Conservation (phyloP, 2,113 vertebrate genomes). For the Micronycteris hirsuta region DNA sequence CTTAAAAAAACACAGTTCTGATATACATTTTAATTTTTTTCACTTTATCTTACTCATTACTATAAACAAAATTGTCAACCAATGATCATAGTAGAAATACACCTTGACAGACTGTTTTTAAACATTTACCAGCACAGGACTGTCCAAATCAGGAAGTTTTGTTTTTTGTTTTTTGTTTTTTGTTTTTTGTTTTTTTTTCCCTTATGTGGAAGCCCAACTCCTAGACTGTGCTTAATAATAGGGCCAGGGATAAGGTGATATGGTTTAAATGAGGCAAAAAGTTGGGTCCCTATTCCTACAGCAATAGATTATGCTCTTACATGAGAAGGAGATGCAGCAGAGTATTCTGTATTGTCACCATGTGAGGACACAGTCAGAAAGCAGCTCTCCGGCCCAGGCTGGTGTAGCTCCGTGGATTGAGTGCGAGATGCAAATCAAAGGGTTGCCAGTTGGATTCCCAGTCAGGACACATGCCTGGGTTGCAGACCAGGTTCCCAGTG, state of each 20-base stretch:
- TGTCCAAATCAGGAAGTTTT: background rate
- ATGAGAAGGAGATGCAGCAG: background rate
- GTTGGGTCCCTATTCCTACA: background rate
- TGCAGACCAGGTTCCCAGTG: too few species aligned
- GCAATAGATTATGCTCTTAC: too few species aligned
- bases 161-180: too few species aligned
- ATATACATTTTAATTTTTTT: background rate
- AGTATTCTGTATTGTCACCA: background rate
- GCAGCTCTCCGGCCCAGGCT: too few species aligned
- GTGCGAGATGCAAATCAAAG: too few species aligned
- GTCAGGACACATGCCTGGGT: too few species aligned
- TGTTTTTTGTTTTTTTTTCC: background rate
- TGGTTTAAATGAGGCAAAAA: background rate
- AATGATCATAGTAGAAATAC: background rate
- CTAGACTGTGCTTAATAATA: background rate
- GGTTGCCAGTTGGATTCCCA: too few species aligned
- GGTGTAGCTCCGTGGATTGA: too few species aligned
- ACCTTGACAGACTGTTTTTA: background rate
- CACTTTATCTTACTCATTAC: background rate
- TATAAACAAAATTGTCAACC: background rate
- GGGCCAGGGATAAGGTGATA: background rate
- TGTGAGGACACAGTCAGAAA: background rate
- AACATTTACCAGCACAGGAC: background rate
- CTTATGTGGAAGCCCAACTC: background rate
- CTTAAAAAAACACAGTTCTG: background rate